Conservation (phyloP, 1,140 invertebrate genomes). For the Leptinotarsa lineolata region DNA sequence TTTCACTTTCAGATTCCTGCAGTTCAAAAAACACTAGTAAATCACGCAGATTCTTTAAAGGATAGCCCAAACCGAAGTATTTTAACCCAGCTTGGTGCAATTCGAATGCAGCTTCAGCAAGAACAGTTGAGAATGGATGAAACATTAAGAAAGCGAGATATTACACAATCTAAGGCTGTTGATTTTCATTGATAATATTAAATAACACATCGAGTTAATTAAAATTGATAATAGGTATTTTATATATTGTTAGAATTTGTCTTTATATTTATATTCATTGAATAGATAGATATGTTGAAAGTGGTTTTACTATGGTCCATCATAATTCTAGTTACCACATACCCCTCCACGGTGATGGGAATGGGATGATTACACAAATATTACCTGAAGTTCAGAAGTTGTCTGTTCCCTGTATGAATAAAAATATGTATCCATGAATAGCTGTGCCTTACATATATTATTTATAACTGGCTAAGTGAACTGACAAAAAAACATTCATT, state of each 20-base stretch:
- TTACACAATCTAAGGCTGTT: constrained; percentile 51
- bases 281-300: constrained; percentile 28
- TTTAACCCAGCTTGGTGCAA: constrained; percentile 64
- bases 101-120: constrained; percentile 61
- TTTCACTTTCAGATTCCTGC: constrained; percentile 53
- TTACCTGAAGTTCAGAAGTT: neutral
- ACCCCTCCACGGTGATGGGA: too few relatives aligned
- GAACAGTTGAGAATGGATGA: constrained; percentile 63
- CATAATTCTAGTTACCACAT: neutral
- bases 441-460: neutral
- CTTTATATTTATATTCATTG: constrained; percentile 51
- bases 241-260: constrained; percentile 52
- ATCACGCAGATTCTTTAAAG: constrained; percentile 53
- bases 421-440: neutral
- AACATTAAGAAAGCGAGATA: constrained; percentile 48
- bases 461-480: neutral
- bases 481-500: too few relatives aligned
- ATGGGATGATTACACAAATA: neutral
- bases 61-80: constrained; percentile 60
- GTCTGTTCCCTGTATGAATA: neutral
- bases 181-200: constrained; percentile 42
- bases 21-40: constrained; percentile 63
- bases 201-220: constrained; percentile 42
- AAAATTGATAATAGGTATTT: constrained; percentile 49
- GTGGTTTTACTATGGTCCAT: neutral